Evolutionary conservation across 2,888 invertebrate genomes (phyloP), one percentile per base, ranked within the genome.

Genomic region (Lasioglossum malachurum): DNA sequence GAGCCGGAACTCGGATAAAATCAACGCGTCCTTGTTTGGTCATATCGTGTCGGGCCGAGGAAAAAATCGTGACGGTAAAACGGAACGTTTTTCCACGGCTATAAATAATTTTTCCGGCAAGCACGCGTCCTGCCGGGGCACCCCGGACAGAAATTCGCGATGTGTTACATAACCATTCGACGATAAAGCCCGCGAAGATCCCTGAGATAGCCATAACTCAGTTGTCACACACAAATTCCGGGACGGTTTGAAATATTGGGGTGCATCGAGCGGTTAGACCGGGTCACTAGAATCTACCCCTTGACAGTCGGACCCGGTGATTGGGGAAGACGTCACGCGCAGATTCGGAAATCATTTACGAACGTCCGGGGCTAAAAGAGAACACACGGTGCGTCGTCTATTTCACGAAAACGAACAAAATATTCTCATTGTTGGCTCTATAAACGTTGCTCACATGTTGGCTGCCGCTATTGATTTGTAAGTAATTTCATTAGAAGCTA

Each of bases 181-280:
- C 38, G 49, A 76, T 57, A 38, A 64, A 27, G 57, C 23, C 27
- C 0, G 80, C 64, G 31, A 57, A 44, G 71, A 83, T 75, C 76
- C 46, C 57, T n/a, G 46, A 64, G 60, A 72, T 57, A 38, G 69
- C 78, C 79, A 80, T 88, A 86, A 89, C 86, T 90, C 90, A 87
- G 72, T 84, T 89, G 90, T 90, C 91, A 89, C 75, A 76, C 72
- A 78, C 88, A 89, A 91, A 84, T 87, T 87, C 83, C 78, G 31
- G 41, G 60, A 75, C 67, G 49, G 41, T 75, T 57, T 82, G 78
- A 86, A 82, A 82, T 82, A 83, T 84, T n/a, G 79, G 73, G 46
- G 38, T 19, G 78, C n/a, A 78, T 80, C 79, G 60, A 80, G n/a
- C 75, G 64, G 67, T 72, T 67, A 75, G 53, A 12, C 23, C 78